A percentile compares a stretch with the other conserved stretches of the same genome.
These are phyloP conservation scores for Eidolon dupreanum DNA, from an alignment of 2,797 vertebrate genomes.

Conservation along the genomic window DNA sequence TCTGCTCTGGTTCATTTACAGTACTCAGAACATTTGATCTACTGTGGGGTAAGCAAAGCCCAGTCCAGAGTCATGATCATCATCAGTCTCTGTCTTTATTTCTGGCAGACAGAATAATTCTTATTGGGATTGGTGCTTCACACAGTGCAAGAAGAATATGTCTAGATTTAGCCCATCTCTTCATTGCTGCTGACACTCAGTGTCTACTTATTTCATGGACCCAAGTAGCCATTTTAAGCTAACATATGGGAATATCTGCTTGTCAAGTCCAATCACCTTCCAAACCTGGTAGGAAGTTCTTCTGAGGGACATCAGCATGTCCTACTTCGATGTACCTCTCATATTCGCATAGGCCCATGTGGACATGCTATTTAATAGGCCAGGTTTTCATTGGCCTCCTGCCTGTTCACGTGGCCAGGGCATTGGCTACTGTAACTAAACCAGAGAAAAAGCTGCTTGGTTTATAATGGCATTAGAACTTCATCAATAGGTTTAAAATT, in stretches of 20 bases:
- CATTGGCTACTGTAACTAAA: background rate
- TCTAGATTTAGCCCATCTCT: background rate
- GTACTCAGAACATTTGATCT: background rate
- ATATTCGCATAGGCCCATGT: background rate
- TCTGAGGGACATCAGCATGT: background rate
- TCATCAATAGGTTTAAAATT: too few species aligned
- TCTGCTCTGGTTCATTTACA: background rate
- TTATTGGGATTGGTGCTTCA: background rate
- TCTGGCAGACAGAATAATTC: background rate
- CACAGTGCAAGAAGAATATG: background rate
- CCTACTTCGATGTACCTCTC: background rate
- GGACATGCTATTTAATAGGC: background rate
- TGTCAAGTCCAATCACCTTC: background rate
- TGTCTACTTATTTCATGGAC: background rate
- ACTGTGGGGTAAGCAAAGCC: background rate
- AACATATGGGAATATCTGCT: background rate
- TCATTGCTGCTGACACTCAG: background rate
- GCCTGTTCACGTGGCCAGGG: background rate
- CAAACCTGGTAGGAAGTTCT: background rate
- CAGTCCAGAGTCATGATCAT: background rate
- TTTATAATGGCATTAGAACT: too few species aligned
- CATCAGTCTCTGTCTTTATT: background rate
- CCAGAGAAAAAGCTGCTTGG: too few species aligned
- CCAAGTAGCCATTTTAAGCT: background rate
- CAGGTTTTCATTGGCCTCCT: background rate